Conservation (phyloP, 1,140 invertebrate genomes). For the Phortica variegata region DNA sequence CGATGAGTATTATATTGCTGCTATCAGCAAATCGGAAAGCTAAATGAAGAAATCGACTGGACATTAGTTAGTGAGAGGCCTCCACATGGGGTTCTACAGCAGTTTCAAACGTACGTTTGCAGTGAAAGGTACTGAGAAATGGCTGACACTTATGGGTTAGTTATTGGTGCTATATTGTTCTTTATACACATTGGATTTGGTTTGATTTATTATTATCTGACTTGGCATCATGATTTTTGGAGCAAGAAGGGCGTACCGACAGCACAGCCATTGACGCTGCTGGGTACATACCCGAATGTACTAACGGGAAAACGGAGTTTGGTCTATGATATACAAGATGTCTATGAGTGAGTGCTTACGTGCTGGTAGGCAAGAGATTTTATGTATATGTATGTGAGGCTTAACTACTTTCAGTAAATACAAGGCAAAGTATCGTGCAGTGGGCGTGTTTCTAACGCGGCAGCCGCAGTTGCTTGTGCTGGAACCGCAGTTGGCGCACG, state of each 20-base stretch:
- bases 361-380: too few species aligned
- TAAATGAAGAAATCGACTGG: too few species aligned
- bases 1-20: too few species aligned
- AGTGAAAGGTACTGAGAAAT: too few species aligned
- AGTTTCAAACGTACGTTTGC: too few species aligned
- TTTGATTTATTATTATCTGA: conserved; percentile 50
- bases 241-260: conserved; percentile 35
- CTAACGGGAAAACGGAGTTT: conserved; percentile 33
- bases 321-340: conserved; percentile 31
- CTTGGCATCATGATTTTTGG: conserved; percentile 55
- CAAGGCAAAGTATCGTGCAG: conserved; percentile 30
- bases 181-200: conserved; percentile 13
- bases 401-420: conserved; percentile 13
- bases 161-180: too few species aligned
- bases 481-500: conserved; percentile 60
- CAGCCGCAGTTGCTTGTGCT: conserved; percentile 58
- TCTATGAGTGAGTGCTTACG: conserved; percentile 47
- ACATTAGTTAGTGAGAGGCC: too few species aligned
- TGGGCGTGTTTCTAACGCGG: conserved; percentile 58
- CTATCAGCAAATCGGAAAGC: too few species aligned
- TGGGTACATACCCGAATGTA: conserved; percentile 58
- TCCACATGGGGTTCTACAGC: too few species aligned
- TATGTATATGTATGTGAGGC: not conserved
- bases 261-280: conserved; percentile 40
- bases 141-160: too few species aligned